A percentile compares a stretch with the other conserved stretches of the same genome.
Evolutionary conservation across 1,140 invertebrate genomes (phyloP).

Genomic region (Eupeodes corollae): DNA sequence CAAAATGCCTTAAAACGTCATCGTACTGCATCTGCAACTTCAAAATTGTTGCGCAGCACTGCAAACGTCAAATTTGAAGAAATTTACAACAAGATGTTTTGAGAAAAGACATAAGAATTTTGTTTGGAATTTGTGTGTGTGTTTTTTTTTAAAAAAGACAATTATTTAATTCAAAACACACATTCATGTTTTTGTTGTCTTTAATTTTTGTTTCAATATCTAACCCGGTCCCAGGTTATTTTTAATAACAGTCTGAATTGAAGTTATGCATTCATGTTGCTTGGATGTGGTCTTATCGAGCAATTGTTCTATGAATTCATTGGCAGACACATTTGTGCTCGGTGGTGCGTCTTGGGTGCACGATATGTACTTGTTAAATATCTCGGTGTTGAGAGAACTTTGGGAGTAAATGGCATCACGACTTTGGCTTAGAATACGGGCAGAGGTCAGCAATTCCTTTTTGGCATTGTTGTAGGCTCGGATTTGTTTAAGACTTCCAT

Average conservation of each 20-base stretch:
- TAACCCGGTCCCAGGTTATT: constrained; percentile 16
- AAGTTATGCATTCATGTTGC: constrained; percentile 27
- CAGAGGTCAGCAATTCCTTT: constrained; percentile 19
- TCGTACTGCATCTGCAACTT: too few relatives aligned
- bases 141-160: too few relatives aligned
- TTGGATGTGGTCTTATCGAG: constrained; percentile 29
- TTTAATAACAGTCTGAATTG: constrained; percentile 30
- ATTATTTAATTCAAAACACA: too few relatives aligned
- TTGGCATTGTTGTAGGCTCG: constrained; percentile 28
- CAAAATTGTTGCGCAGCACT: too few relatives aligned
- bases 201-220: too few relatives aligned
- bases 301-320: constrained; percentile 30
- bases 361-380: constrained; percentile 33
- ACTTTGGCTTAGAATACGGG: constrained; percentile 25
- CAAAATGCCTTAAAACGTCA: too few relatives aligned
- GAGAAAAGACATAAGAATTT: too few relatives aligned
- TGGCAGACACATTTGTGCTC: constrained; percentile 27
- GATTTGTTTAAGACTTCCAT: constrained; percentile 24
- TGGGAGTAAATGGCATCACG: constrained; percentile 27
- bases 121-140: too few relatives aligned
- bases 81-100: too few relatives aligned
- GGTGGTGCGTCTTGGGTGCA: constrained; percentile 33
- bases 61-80: too few relatives aligned
- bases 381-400: constrained; percentile 31
- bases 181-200: too few relatives aligned